Base-by-base conservation (phyloP, 2,888 invertebrate species). In the Mesochorus sp. region DNA sequence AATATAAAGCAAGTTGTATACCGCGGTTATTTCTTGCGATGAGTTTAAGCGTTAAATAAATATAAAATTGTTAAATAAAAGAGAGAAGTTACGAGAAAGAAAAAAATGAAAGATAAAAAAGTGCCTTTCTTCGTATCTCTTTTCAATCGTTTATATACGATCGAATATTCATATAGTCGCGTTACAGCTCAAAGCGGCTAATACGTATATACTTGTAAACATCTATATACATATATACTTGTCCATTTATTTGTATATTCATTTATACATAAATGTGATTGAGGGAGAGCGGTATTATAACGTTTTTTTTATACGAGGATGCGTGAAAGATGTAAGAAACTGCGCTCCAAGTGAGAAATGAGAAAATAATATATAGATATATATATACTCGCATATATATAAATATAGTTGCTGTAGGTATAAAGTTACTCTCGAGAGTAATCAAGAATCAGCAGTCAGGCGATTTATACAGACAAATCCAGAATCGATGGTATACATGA, bases 131-230 rank as follows among this genome's bases (percentile, higher is more conserved):
- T 57, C 37, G 26, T 26, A 72, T 53, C 19, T 64, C n/a, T 57
- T 26, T 47, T 66, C 51, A 59, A n/a, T n/a, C n/a, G n/a, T n/a
- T 66, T 12, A 44, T 67, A 44, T 37, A 53, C 53, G 26, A 51
- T 61, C 44, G 66, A 39, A 37, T 53, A 76, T 66, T 47, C 26
- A 53, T 24, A 26, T n/a, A n/a, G 66, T 66, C 57, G 51, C 66
- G 64, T 62, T 64, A 71, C 44, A 28, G 55, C 21, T 51, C n/a
- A 55, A 6, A n/a, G n/a, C n/a, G 8, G n/a, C 5, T 53, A 10
- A 12, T 34, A 26, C 28, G 47, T 44, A 26, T n/a, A 47, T 37
- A 57, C 26, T 28, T 44, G 39, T 47, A 26, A 37, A 1, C 28
- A 10, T 34, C 31, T 24, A 17, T 17, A 42, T 12, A 12, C 26